These are phyloP conservation scores for Echinarachnius parma DNA, from an alignment of 53 echinoderm and acorn worm genomes.

Conservation along the genomic window DNA sequence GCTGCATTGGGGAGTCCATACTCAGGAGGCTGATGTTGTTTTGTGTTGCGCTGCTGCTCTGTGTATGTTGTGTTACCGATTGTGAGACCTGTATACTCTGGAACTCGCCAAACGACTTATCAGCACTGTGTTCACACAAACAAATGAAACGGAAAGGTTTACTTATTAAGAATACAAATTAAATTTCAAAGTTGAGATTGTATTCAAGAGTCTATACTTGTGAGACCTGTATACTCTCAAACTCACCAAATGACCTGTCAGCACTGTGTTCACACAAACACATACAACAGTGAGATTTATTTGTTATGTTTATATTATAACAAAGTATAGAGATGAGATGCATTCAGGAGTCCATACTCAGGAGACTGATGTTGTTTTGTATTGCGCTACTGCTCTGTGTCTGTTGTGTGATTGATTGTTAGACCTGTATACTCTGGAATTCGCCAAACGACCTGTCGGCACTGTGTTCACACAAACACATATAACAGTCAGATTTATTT, in stretches of 20 bases:
- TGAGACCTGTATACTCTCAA: too few relatives aligned
- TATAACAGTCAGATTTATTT: too few relatives aligned
- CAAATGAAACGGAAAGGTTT: too few relatives aligned
- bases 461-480: too few relatives aligned
- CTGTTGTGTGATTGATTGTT: slow-evolving; percentile 57
- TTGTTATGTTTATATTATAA: too few relatives aligned
- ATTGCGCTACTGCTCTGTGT: slow-evolving; percentile 57
- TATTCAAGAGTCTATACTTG: too few relatives aligned
- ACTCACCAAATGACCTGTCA: too few relatives aligned
- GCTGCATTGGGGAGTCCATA: slow-evolving; percentile 39
- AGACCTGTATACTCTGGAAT: slow-evolving; percentile 73
- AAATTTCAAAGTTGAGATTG: too few relatives aligned
- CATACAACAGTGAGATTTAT: too few relatives aligned
- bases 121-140: slow-evolving; percentile 56
- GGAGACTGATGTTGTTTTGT: slow-evolving; percentile 53
- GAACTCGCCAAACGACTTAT: slow-evolving; percentile 83
- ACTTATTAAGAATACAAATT: too few relatives aligned
- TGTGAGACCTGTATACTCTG: slow-evolving; percentile 67
- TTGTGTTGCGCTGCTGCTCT: slow-evolving; percentile 52
- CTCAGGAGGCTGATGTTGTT: slow-evolving; percentile 54
- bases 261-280: too few relatives aligned
- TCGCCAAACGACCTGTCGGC: slow-evolving; percentile 76
- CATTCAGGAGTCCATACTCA: slow-evolving; percentile 30
- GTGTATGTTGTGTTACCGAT: slow-evolving; percentile 59
- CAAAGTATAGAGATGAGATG: too few relatives aligned